Conservation (phyloP, 2,113 vertebrate genomes). For the Mellivora capensis region DNA sequence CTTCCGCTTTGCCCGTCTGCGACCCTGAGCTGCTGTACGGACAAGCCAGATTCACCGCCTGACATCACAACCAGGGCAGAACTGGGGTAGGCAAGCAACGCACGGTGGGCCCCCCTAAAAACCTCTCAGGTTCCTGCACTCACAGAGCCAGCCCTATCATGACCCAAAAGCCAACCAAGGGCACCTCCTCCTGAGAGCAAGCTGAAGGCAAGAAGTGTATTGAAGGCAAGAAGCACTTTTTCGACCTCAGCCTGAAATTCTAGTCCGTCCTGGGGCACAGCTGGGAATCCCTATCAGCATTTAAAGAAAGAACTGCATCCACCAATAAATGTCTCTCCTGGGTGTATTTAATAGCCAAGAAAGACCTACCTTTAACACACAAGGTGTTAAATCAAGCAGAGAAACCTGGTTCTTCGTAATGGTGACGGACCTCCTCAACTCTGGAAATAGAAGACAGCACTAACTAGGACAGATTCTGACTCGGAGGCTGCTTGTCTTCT, state of each 20-base stretch:
- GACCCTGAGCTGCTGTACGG: background rate
- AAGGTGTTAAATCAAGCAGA: background rate
- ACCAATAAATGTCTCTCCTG: background rate
- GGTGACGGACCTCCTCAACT: background rate
- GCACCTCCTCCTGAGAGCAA: background rate
- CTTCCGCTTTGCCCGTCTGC: background rate
- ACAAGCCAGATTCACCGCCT: background rate
- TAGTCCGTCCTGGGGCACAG: background rate
- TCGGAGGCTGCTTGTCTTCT: background rate
- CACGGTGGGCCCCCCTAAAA: background rate
- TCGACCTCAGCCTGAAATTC: background rate
- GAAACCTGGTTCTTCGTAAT: background rate
- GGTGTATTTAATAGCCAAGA: background rate
- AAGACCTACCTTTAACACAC: background rate
- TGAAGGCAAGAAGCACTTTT: too few species aligned
- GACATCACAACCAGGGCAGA: background rate
- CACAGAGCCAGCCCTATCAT: background rate
- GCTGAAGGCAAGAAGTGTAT: background rate
- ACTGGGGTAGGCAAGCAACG: background rate
- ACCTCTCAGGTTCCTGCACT: background rate
- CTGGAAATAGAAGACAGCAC: background rate
- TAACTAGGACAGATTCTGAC: background rate
- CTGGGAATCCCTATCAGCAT: background rate
- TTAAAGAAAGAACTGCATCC: background rate
- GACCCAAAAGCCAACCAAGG: background rate